These are phyloP conservation scores for Myotis lucifugus DNA, from an alignment of 2,113 vertebrate genomes.

Conservation along the genomic window DNA sequence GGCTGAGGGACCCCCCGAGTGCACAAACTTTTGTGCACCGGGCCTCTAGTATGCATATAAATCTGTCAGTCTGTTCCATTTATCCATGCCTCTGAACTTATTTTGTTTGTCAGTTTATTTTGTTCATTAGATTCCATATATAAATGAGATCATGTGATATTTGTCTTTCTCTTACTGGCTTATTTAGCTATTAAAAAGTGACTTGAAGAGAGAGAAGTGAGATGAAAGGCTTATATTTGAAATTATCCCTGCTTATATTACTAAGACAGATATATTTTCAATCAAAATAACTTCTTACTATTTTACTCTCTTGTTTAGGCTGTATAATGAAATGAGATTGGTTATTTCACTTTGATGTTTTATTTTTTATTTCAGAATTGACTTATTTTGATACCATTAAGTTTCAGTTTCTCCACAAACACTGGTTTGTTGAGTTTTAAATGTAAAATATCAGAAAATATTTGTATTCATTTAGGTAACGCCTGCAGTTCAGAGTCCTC, in stretches of 20 bases:
- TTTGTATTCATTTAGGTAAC: constrained; percentile 8
- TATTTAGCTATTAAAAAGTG: background rate
- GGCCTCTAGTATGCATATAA: background rate
- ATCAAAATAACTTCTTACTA: constrained; percentile 51
- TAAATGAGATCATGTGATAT: background rate
- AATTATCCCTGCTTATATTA: background rate
- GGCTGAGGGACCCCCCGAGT: too few species aligned
- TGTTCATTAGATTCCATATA: background rate
- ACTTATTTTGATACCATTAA: constrained; percentile 9
- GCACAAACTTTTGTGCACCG: too few species aligned
- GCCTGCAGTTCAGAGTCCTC: background rate
- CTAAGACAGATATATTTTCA: constrained; percentile 10
- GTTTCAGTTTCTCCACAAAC: background rate
- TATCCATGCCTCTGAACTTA: background rate
- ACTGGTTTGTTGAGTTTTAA: constrained; percentile 13
- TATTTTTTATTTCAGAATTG: constrained; percentile 20
- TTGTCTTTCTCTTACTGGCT: background rate
- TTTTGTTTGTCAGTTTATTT: background rate
- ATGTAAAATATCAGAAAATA: constrained; percentile 11
- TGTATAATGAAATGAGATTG: constrained; percentile 49
- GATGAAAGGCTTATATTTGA: background rate
- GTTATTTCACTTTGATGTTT: constrained; percentile 53
- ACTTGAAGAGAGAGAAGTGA: background rate
- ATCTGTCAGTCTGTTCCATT: background rate
- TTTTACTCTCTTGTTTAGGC: constrained; percentile 3